Conservation (phyloP, 2,888 invertebrate species). For the Apodemia duryi region DNA sequence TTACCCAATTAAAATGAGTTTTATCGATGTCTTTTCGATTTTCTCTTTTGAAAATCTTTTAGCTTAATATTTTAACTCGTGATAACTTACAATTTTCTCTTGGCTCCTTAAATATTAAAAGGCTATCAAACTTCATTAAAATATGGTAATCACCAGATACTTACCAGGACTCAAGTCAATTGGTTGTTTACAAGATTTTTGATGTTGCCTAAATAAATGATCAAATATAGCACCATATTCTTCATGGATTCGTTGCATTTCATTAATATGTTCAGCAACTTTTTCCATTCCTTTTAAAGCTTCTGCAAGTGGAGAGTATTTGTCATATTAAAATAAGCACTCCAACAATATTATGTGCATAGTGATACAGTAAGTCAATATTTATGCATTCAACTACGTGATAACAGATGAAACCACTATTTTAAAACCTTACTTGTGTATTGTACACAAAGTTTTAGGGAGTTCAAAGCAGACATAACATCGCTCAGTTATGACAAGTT, state of each 20-base stretch:
- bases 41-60: too few species aligned
- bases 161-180: constrained; percentile 94
- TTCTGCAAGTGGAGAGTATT: constrained; percentile 78
- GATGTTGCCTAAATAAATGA: constrained; percentile 96
- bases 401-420: too few species aligned
- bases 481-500: too few species aligned
- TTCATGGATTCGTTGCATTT: constrained; percentile 99
- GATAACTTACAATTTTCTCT: too few species aligned
- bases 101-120: too few species aligned
- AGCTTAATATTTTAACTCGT: too few species aligned
- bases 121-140: too few species aligned
- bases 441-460: too few species aligned
- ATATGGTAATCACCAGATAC: background rate
- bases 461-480: too few species aligned
- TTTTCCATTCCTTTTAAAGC: constrained; percentile 98
- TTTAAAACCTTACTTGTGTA: too few species aligned
- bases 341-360: background rate
- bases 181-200: constrained; percentile 95
- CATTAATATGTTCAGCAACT: constrained; percentile 99
- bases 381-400: background rate
- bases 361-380: background rate
- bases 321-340: background rate
- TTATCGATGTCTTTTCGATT: too few species aligned
- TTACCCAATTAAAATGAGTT: too few species aligned
- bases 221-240: constrained; percentile 99